Conservation (phyloP, 2,888 invertebrate species). For the Elegia similella region DNA sequence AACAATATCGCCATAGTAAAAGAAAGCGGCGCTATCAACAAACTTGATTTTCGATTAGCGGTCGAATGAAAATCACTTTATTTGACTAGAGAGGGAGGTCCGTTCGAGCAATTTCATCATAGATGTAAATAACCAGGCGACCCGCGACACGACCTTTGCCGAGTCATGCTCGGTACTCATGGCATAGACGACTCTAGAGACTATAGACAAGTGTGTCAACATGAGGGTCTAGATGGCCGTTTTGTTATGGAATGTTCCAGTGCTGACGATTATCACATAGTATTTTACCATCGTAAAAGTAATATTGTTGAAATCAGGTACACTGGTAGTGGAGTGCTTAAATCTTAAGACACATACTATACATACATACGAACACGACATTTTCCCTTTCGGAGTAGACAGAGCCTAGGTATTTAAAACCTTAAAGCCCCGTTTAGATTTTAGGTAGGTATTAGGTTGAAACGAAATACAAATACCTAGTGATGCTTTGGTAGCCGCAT, state of each 20-base stretch:
- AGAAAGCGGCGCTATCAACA: too few species aligned
- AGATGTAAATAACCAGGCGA: background rate
- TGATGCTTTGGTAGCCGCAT: too few species aligned
- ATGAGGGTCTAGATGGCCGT: background rate
- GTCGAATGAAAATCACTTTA: background rate
- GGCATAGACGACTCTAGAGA: background rate
- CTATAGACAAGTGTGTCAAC: background rate
- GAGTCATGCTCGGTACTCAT: background rate
- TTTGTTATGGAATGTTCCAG: background rate
- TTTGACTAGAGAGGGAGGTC: background rate
- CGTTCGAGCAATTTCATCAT: slow-evolving; percentile 2
- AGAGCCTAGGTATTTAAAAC: too few species aligned
- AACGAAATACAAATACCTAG: too few species aligned
- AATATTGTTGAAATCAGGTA: background rate
- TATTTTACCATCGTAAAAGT: background rate
- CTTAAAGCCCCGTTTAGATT: too few species aligned
- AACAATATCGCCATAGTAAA: too few species aligned
- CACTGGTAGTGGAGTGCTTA: too few species aligned
- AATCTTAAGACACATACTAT: too few species aligned
- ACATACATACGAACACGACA: too few species aligned
- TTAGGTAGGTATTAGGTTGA: too few species aligned
- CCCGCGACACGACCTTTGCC: background rate
- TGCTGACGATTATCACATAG: background rate
- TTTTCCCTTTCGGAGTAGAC: too few species aligned
- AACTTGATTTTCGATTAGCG: background rate